Conservation (phyloP, 2,888 invertebrate genomes). For the Nephrotoma appendiculata region DNA sequence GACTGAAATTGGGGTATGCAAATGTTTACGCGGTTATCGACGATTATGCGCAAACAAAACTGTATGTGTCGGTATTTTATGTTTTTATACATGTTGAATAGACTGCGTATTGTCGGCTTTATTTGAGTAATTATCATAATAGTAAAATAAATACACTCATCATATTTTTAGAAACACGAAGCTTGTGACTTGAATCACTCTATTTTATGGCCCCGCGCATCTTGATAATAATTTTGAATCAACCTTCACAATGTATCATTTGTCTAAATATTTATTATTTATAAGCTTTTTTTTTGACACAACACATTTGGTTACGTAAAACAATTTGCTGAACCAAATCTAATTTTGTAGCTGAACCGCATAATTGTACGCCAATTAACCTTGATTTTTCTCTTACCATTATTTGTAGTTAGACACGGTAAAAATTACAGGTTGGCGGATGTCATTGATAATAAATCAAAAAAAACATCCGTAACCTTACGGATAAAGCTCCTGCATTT, state of each 20-base stretch:
- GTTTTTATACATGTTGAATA: not conserved
- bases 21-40: not conserved
- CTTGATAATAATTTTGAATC: not conserved
- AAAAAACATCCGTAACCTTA: not conserved
- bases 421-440: not conserved
- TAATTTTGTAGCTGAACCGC: not conserved
- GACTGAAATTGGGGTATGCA: not conserved
- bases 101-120: not conserved
- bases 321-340: not conserved
- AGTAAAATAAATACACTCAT: too few species aligned
- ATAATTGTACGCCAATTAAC: not conserved
- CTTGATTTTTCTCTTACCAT: not conserved
- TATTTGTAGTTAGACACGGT: not conserved
- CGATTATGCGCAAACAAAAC: not conserved
- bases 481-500: not conserved
- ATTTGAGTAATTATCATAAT: too few species aligned
- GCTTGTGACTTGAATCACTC: not conserved
- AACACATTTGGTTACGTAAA: not conserved
- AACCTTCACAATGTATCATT: not conserved
- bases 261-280: not conserved
- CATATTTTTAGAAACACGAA: not conserved
- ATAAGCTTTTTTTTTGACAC: not conserved
- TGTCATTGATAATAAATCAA: not conserved
- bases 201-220: not conserved
- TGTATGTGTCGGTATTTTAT: not conserved